Conservation (phyloP, 1,140 invertebrate genomes). For the Pseudoatta argentina region DNA sequence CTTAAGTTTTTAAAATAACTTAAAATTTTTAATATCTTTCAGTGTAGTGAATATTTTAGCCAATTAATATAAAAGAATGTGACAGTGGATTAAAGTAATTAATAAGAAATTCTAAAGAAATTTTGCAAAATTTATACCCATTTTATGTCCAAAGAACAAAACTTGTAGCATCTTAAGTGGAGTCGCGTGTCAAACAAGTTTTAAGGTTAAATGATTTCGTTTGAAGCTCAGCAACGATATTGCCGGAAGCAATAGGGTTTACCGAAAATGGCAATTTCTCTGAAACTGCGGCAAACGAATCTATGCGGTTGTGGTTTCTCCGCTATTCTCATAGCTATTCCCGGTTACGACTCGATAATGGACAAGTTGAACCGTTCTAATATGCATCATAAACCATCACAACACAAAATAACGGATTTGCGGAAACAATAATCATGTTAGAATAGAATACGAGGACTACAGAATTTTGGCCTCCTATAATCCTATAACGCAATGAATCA, state of each 20-base stretch:
- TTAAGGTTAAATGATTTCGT: slow-evolving; percentile 50
- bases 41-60: background rate
- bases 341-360: slow-evolving; percentile 67
- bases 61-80: background rate
- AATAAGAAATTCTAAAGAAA: background rate
- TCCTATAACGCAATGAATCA: background rate
- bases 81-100: background rate
- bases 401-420: slow-evolving; percentile 8
- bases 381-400: background rate
- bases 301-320: slow-evolving; percentile 59
- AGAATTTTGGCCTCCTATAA: background rate
- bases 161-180: slow-evolving; percentile 23
- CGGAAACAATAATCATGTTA: background rate
- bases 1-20: background rate
- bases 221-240: background rate
- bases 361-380: slow-evolving; percentile 65
- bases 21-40: background rate
- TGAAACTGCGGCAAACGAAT: slow-evolving; percentile 54
- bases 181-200: slow-evolving; percentile 50
- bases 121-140: background rate
- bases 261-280: slow-evolving; percentile 62
- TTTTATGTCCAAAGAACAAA: background rate
- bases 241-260: slow-evolving; percentile 64
- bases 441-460: background rate
- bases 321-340: slow-evolving; percentile 26